phyloP scores from a whole-genome alignment of 2,797 vertebrate species.

The Syncerus caffer region DNA sequence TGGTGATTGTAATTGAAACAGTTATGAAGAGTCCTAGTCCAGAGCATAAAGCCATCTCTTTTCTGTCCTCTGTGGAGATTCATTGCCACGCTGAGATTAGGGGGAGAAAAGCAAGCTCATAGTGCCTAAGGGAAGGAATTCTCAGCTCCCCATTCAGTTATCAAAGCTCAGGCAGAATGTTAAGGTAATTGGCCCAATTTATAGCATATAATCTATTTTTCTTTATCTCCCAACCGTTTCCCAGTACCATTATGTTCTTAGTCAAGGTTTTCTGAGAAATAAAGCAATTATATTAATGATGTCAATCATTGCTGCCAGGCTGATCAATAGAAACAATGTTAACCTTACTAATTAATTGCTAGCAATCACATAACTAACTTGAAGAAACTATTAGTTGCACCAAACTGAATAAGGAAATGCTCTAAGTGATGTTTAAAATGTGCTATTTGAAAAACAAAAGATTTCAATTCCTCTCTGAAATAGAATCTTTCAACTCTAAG shows the following conservation, averaged over 20 bases:
- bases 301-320: constrained; percentile 27
- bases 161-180: not conserved
- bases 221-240: constrained; percentile 38
- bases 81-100: not conserved
- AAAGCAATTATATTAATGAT: constrained; percentile 56
- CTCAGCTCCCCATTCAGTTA: constrained; percentile 30
- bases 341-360: constrained; percentile 64
- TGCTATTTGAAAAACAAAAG: not conserved
- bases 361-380: constrained; percentile 63
- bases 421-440: constrained; percentile 23
- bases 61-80: not conserved
- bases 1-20: not conserved
- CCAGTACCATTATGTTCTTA: constrained; percentile 39
- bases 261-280: constrained; percentile 52
- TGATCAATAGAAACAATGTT: constrained; percentile 64
- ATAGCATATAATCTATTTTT: constrained; percentile 54
- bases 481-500: not conserved
- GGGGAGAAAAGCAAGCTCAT: not conserved
- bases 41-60: not conserved
- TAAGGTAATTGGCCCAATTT: constrained; percentile 37
- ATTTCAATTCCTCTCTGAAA: not conserved
- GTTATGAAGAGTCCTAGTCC: not conserved
- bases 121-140: not conserved
- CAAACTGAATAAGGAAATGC: constrained; percentile 24
- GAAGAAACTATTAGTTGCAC: constrained; percentile 44